Base-by-base conservation (phyloP, 2,797 vertebrate species). In the Myotis findleyi region DNA sequence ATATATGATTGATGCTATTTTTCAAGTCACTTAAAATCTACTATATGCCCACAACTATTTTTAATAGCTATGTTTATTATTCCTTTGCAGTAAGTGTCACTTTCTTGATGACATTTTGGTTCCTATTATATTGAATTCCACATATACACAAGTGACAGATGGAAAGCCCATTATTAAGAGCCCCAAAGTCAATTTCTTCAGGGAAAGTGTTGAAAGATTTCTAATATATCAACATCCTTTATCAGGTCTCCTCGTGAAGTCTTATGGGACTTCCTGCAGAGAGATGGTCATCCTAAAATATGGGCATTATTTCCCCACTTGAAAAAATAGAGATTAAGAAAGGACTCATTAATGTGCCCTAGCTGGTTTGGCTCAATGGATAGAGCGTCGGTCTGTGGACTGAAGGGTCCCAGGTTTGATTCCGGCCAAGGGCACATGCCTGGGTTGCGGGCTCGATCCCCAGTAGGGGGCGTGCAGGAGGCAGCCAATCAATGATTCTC, bases 11-110 rank as follows among this genome's bases (percentile, higher is more conserved):
- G 30, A 44, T 85, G 25, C 44, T 80, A 87, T 76, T 89, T 95
- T 96, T 89, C 53, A 91, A 90, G 59, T 97, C 68, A 82, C 71
- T 91, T 27, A 84, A 83, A 95, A 77, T n/a, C 82, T 84, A 55
- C 10, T 95, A 4, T 62, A 51, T 75, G 44, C 5, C 13, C 36
- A 83, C 51, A 93, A 90, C n/a, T 75, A 47, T 64, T 86, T 94
- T 84, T 76, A 76, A 84, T 76, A 82, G 25, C 38, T 71, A 12
- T 89, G 47, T 86, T 93, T 83, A 59, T 89, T 53, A 57, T 94
- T 92, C 33, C 66, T 81, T 47, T 92, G 30, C 18, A 94, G 33
- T 83, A 89, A 88, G 79, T 88, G 6, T 5, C 33, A 33, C 23
- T 77, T 91, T 75, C 36, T 64, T 73, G 36, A 76, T 91, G 23